Conservation (phyloP, 2,888 invertebrate genomes). For the Limnephilus lunatus region DNA sequence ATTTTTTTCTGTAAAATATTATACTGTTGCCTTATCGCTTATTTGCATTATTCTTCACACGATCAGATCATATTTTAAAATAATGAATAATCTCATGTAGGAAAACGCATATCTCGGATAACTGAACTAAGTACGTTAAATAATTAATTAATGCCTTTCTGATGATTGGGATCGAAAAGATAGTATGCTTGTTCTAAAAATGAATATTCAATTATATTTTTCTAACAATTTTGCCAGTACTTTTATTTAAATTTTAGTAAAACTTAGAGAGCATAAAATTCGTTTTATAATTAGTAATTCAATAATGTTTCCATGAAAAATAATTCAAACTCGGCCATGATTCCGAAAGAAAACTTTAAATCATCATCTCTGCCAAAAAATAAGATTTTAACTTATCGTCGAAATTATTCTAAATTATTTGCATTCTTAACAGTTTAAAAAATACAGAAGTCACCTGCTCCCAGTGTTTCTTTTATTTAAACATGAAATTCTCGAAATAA, state of each 20-base stretch:
- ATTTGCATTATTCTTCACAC: too few species aligned
- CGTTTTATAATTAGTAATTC: not conserved
- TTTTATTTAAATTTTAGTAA: not conserved
- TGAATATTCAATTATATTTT: not conserved
- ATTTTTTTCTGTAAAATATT: too few species aligned
- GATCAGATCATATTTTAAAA: too few species aligned
- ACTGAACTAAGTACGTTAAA: too few species aligned
- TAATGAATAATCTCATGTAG: too few species aligned
- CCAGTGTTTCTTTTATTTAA: slow-evolving; percentile 24
- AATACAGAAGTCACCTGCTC: not conserved
- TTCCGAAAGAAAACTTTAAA: not conserved
- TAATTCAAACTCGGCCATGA: not conserved
- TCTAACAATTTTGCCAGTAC: not conserved
- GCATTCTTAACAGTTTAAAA: not conserved
- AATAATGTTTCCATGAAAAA: not conserved
- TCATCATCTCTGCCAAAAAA: not conserved
- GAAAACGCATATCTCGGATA: too few species aligned
- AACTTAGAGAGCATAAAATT: not conserved
- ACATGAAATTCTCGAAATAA: slow-evolving; percentile 28
- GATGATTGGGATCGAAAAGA: not conserved
- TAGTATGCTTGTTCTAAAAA: not conserved
- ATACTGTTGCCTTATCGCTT: too few species aligned
- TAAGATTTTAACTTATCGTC: not conserved
- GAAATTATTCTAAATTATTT: not conserved
- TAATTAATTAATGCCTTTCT: too few species aligned